Conservation (phyloP, 2,888 invertebrate species). For the Nudaria mundana region DNA sequence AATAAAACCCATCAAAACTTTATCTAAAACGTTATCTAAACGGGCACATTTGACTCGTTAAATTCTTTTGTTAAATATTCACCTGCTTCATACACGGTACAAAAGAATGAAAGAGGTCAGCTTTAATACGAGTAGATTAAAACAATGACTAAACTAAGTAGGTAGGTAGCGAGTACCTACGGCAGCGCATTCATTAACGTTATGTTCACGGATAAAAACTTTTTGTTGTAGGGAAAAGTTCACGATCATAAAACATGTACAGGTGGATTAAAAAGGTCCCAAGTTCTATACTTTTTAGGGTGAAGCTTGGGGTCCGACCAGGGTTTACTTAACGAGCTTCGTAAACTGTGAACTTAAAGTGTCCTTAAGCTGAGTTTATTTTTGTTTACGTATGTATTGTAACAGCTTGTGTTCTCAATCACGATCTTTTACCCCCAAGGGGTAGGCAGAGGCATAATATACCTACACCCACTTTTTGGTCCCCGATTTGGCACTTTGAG, state of each 20-base stretch:
- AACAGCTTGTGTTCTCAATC: slow-evolving; percentile 28
- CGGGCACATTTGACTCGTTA: slow-evolving; percentile 1
- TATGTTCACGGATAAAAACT: slow-evolving; percentile 37
- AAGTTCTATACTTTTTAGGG: slow-evolving; percentile 33
- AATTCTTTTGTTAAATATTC: slow-evolving; percentile 11
- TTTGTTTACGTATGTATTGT: slow-evolving; percentile 32
- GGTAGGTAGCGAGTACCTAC: too few relatives aligned
- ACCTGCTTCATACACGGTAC: slow-evolving; percentile 8
- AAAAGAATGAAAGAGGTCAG: slow-evolving; percentile 34
- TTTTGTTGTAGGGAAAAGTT: slow-evolving; percentile 62
- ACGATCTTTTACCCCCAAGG: too few relatives aligned
- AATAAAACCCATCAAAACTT: too few relatives aligned
- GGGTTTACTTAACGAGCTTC: slow-evolving; percentile 35
- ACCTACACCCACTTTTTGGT: too few relatives aligned
- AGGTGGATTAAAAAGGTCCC: slow-evolving; percentile 69
- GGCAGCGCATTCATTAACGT: too few relatives aligned
- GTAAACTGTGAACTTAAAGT: slow-evolving; percentile 28
- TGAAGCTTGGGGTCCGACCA: slow-evolving; percentile 16
- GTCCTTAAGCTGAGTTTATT: slow-evolving; percentile 31
- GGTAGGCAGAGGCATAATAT: too few relatives aligned
- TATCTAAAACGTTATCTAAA: too few relatives aligned
- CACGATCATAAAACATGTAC: slow-evolving; percentile 70
- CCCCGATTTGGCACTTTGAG: too few relatives aligned
- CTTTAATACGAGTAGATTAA: slow-evolving; percentile 55
- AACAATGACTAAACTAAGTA: slow-evolving; percentile 52